Evolutionary conservation across 2,888 invertebrate species (phyloP).

Genomic region (Myopa testacea): DNA sequence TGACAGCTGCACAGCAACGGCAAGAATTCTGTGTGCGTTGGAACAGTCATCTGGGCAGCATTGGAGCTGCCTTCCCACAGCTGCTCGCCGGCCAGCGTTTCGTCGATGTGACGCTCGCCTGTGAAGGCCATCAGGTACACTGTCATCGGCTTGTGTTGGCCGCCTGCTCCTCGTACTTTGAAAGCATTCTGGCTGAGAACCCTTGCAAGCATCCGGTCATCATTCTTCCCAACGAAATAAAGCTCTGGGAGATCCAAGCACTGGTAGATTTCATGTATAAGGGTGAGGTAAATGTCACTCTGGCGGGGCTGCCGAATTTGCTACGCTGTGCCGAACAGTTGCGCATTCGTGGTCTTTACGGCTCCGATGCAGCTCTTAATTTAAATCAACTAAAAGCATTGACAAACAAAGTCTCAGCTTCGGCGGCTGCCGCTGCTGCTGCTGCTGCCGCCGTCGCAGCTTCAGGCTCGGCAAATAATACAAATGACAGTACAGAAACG

Average conservation of each 20-base stretch:
- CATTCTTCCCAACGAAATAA: constrained; percentile 85
- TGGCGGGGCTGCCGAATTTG: constrained; percentile 84
- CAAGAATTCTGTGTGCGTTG: constrained; percentile 69
- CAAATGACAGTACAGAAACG: constrained; percentile 55
- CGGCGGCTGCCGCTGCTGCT: constrained; percentile 25
- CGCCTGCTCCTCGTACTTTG: constrained; percentile 87
- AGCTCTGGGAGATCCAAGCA: constrained; percentile 86
- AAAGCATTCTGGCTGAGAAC: constrained; percentile 82
- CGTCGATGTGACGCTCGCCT: constrained; percentile 89
- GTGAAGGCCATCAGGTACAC: constrained; percentile 83
- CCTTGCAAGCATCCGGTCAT: constrained; percentile 87
- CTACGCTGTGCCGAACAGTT: constrained; percentile 85
- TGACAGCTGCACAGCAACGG: constrained; percentile 50
- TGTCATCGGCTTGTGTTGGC: constrained; percentile 90
- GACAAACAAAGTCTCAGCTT: constrained; percentile 20
- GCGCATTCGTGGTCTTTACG: constrained; percentile 78
- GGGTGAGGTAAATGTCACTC: constrained; percentile 88
- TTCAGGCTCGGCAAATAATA: constrained; percentile 19
- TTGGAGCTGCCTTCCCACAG: constrained; percentile 68
- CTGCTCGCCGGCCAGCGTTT: constrained; percentile 71
- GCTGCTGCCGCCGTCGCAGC: not conserved
- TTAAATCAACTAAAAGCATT: constrained; percentile 62
- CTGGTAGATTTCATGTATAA: constrained; percentile 92
- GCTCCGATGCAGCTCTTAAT: constrained; percentile 66
- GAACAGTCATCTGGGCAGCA: constrained; percentile 68